Conservation (phyloP, 2,797 vertebrate species). For the Notamacropus eugenii region DNA sequence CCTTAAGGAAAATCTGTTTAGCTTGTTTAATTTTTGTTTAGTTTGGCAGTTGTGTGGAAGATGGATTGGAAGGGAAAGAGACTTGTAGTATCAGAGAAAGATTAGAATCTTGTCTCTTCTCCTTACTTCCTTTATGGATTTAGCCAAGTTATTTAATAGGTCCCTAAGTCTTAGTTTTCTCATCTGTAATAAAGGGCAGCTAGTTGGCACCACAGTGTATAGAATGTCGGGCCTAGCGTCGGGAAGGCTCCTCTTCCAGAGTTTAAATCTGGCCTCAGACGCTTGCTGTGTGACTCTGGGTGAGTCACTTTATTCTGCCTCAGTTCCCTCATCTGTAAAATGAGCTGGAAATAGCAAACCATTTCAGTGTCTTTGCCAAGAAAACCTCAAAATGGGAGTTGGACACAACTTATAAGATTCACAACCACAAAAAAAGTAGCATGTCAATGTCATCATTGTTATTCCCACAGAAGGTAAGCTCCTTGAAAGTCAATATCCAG, state of each 20-base stretch:
- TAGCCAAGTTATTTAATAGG: background rate
- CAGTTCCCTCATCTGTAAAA: background rate
- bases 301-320: background rate
- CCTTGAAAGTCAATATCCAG: background rate
- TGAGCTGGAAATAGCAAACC: background rate
- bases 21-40: background rate
- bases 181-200: constrained; percentile 12
- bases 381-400: background rate
- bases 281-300: background rate
- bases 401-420: background rate
- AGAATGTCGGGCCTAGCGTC: background rate
- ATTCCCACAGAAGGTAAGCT: background rate
- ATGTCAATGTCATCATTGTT: background rate
- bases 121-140: background rate
- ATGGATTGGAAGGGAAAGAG: background rate
- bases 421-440: background rate
- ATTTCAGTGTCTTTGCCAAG: background rate
- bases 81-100: background rate
- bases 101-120: background rate
- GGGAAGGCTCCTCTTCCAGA: background rate
- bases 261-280: background rate
- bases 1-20: background rate
- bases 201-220: background rate
- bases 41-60: background rate
- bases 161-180: constrained; percentile 23